phyloP scores from a whole-genome alignment of 2,113 vertebrate genomes.

The Arenaria interpres region DNA sequence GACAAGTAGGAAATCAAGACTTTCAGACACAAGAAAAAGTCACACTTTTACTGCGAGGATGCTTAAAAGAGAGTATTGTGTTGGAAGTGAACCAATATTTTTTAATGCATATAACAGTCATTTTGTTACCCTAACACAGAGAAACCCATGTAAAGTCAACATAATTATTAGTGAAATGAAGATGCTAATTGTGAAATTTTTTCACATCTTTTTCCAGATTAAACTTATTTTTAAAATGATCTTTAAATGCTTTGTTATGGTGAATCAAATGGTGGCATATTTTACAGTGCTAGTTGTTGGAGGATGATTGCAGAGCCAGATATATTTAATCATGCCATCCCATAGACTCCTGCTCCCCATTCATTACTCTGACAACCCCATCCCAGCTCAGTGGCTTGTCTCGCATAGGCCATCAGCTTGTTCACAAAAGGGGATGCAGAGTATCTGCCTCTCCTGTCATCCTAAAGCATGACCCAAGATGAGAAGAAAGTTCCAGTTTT shows the following conservation, averaged over 20 bases:
- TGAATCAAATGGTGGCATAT: neutral
- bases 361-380: neutral
- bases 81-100: neutral
- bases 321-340: neutral
- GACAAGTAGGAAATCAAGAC: slow-evolving; percentile 1
- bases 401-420: neutral
- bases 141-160: neutral
- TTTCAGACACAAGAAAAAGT: neutral
- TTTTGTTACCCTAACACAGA: neutral
- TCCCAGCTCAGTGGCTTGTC: neutral
- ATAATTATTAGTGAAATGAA: neutral
- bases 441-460: neutral
- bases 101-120: neutral
- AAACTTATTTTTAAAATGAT: neutral
- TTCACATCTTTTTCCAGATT: neutral
- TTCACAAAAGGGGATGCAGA: neutral
- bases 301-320: neutral
- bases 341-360: neutral
- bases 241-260: neutral
- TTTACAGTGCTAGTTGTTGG: neutral
- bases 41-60: neutral
- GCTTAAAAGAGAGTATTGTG: neutral
- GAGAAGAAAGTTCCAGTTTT: neutral
- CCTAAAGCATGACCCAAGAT: neutral
- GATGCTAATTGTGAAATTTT: neutral